Evolutionary conservation across 2,797 vertebrate genomes (phyloP), one percentile per base, ranked within the genome.

Genomic region (Silurus aristotelis): DNA sequence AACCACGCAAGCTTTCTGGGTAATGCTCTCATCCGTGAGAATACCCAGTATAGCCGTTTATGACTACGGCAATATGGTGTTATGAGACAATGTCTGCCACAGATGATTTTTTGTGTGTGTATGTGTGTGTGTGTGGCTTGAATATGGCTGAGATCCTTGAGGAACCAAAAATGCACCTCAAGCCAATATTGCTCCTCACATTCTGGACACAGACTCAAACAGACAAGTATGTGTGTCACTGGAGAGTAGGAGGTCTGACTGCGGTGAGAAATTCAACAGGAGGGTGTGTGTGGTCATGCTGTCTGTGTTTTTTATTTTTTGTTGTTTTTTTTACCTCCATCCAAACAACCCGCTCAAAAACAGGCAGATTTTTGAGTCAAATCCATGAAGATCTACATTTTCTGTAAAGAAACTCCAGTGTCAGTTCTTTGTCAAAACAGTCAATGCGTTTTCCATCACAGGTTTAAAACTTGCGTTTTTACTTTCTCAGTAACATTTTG

Each of bases 251-350:
- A 52, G 77, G 68, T 73, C 60, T 25, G 58, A 80, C 77, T 5
- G 2, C 0, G 46, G 58, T 73, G 84, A 80, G 84, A 85, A 80
- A 85, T 80, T 85, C 58, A 80, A 64, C 77, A 73, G 67, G 27
- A 68, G 10, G 46, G 75, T 66, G 83, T 66, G 83, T 46, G 58
- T 79, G 76, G 76, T n/a, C 31, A 46, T 0, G 20, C 12, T 27
- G 76, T 43, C 76, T 63, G 58, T 0, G 20, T 2, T 14, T 46
- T 22, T n/a, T n/a, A n/a, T n/a, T 6, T 43, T 27, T 31, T 52
- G 19, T 15, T 17, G 3, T 14, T 15, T 13, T 7, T 20, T 20
- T 9, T 22, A 19, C 14, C 27, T 67, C 46, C 64, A 84, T 58
- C 27, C 43, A 68, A 60, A 55, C 70, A 55, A 61, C 27, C 38